A percentile compares a stretch with the other conserved stretches of the same genome.
These are phyloP conservation scores for Chloroclysta siterata DNA, from an alignment of 2,888 invertebrate species.

Conservation along the genomic window DNA sequence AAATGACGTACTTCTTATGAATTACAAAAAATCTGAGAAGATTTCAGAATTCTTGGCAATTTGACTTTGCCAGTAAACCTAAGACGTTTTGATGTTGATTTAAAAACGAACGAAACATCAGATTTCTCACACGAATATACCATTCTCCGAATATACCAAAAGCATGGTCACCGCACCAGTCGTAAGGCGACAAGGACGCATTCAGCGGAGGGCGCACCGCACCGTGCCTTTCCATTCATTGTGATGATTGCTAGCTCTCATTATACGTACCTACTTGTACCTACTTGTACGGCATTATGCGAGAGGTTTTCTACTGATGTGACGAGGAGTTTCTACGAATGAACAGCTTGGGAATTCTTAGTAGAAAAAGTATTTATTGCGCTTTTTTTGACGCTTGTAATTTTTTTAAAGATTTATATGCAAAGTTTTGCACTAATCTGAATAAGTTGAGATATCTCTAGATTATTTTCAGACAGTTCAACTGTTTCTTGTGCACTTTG, in stretches of 20 bases:
- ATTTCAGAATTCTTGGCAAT: too few species aligned
- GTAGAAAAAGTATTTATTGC: background rate
- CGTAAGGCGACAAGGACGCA: constrained; percentile 53
- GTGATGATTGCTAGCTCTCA: constrained; percentile 80
- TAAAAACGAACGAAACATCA: too few species aligned
- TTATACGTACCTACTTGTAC: constrained; percentile 55
- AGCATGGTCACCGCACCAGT: constrained; percentile 23
- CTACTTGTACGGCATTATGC: constrained; percentile 22
- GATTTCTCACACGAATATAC: background rate
- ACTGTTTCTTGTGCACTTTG: too few species aligned
- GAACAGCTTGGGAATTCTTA: constrained; percentile 7
- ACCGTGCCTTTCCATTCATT: constrained; percentile 71
- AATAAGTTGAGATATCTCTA: too few species aligned
- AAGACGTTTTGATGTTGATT: too few species aligned
- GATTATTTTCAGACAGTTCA: too few species aligned
- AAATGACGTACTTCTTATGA: too few species aligned
- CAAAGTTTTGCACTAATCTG: too few species aligned
- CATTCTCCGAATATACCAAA: background rate
- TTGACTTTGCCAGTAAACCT: too few species aligned
- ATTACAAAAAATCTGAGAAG: too few species aligned
- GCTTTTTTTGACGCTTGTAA: background rate
- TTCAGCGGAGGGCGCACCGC: constrained; percentile 63
- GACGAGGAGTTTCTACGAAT: constrained; percentile 14
- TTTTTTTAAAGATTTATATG: too few species aligned
- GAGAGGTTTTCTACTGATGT: constrained; percentile 9